These are phyloP conservation scores for Turritopsis rubra DNA, from an alignment of 30 jellyfish, hydroid and myxozoan genomes.

Conservation along the genomic window DNA sequence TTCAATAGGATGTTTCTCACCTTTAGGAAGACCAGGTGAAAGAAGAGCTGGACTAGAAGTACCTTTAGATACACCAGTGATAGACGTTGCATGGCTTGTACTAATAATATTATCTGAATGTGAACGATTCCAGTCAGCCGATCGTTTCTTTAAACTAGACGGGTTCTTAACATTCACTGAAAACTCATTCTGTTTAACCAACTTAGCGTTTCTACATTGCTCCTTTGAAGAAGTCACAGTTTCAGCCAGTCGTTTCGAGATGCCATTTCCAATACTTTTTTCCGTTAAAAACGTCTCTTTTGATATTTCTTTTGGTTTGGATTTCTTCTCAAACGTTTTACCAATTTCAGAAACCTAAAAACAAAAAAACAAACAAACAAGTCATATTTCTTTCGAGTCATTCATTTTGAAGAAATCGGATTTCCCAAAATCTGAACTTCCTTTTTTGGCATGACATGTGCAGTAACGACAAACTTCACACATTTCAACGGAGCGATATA, in stretches of 20 bases:
- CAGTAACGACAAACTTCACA: background rate
- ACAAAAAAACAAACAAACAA: background rate
- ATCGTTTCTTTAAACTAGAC: background rate
- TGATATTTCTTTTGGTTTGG: no score
- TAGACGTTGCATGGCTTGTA: background rate
- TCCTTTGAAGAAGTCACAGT: background rate
- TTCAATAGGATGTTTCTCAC: background rate
- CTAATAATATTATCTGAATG: background rate
- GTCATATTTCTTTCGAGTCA: no score
- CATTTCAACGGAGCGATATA: no score
- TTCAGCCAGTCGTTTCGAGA: background rate
- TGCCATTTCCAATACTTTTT: background rate
- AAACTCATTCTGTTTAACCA: background rate
- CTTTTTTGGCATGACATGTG: background rate
- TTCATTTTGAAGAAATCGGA: no score
- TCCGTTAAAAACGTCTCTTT: background rate
- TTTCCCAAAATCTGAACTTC: background rate
- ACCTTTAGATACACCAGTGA: background rate
- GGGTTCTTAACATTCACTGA: background rate
- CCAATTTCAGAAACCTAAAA: constrained; percentile 16
- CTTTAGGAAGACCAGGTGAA: background rate
- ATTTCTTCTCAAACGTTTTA: background rate
- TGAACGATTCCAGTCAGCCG: background rate
- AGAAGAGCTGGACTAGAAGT: background rate
- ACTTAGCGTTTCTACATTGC: background rate